A percentile compares a stretch with the other conserved stretches of the same genome.
Conservation (phyloP, 2,113 vertebrate species). For the Amia ocellicauda region DNA sequence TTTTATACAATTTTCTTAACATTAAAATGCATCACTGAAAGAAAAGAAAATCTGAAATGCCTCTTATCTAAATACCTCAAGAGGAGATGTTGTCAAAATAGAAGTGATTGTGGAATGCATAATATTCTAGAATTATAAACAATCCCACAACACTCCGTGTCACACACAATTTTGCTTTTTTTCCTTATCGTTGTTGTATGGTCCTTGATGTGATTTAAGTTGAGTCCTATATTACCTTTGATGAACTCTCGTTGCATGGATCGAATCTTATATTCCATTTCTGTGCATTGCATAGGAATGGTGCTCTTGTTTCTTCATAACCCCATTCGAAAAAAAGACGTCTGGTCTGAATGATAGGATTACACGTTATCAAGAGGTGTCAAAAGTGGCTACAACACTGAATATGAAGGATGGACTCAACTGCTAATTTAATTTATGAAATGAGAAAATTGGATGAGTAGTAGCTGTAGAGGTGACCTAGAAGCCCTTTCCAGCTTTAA, state of each 20-base stretch:
- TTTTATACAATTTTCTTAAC: not conserved
- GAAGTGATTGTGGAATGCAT: too few species aligned
- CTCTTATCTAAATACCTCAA: too few species aligned
- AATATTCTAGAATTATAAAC: too few species aligned
- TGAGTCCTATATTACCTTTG: not conserved
- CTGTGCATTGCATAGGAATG: too few species aligned
- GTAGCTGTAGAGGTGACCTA: not conserved
- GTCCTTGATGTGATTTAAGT: too few species aligned
- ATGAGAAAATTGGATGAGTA: not conserved
- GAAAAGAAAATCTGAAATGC: too few species aligned
- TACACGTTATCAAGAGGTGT: not conserved
- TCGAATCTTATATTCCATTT: not conserved
- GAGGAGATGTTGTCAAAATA: too few species aligned
- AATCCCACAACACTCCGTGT: too few species aligned
- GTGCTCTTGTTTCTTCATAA: not conserved
- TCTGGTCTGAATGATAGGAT: not conserved
- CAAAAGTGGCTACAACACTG: not conserved
- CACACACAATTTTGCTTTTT: too few species aligned
- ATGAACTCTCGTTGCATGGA: not conserved
- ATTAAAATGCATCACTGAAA: too few species aligned
- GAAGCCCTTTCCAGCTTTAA: not conserved
- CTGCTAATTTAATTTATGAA: not conserved
- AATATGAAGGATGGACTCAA: not conserved
- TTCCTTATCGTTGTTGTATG: too few species aligned
- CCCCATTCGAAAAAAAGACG: too few species aligned